Percentiles rank a stretch among this genome's conserved stretches.
phyloP scores from a whole-genome alignment of 2,797 vertebrate genomes.

The Coccyzus lansbergi region DNA sequence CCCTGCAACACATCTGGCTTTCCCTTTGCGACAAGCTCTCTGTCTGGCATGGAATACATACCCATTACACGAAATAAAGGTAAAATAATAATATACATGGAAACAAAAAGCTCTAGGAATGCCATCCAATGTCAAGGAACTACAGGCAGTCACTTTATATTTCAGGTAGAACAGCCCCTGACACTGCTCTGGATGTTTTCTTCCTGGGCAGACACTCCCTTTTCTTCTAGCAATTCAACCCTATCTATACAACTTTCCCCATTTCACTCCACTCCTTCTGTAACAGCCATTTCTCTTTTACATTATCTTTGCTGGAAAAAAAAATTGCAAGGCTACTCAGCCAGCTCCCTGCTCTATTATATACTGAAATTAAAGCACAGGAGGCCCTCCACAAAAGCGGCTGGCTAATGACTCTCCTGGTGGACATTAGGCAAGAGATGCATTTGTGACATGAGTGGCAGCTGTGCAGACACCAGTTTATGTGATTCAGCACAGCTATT shows the following conservation, averaged over 20 bases:
- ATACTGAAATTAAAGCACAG: constrained; percentile 57
- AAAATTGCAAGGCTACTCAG: not conserved
- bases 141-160: not conserved
- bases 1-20: not conserved
- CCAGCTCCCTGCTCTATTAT: constrained; percentile 38
- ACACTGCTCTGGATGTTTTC: not conserved
- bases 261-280: not conserved
- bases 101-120: not conserved
- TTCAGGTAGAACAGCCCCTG: not conserved
- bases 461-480: constrained; percentile 66
- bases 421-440: constrained; percentile 49
- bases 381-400: constrained; percentile 53
- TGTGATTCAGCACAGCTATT: constrained; percentile 71
- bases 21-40: accelerated
- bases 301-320: not conserved
- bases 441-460: constrained; percentile 58
- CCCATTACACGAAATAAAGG: not conserved
- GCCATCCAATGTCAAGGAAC: not conserved
- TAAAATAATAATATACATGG: not conserved
- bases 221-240: not conserved
- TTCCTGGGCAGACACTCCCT: accelerated
- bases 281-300: not conserved
- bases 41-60: not conserved
- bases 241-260: not conserved
- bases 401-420: constrained; percentile 66